phyloP scores from a whole-genome alignment of 2,113 vertebrate genomes.

The Mobula hypostoma region DNA sequence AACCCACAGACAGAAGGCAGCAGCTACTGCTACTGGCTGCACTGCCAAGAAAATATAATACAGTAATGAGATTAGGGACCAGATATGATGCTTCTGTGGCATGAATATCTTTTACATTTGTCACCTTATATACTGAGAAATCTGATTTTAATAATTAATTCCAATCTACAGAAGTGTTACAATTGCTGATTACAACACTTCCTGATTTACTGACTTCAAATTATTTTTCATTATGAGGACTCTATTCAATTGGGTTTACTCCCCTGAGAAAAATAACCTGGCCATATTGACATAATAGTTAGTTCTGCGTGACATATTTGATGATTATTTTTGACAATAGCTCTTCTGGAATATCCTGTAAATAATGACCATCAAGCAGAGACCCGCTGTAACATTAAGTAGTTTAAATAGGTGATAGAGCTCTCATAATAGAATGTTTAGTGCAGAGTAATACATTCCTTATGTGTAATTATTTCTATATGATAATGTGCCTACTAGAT shows the following conservation, averaged over 20 bases:
- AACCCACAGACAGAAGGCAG: not conserved
- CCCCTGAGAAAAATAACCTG: conserved; percentile 19
- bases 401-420: not conserved
- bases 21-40: not conserved
- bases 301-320: conserved; percentile 11
- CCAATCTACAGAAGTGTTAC: not conserved
- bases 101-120: not conserved
- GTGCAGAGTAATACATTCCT: not conserved
- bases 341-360: conserved; percentile 17
- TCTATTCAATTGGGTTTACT: not conserved
- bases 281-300: conserved; percentile 14
- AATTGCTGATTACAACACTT: not conserved
- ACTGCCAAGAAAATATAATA: not conserved
- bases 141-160: conserved; percentile 13
- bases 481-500: not conserved
- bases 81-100: not conserved
- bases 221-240: not conserved
- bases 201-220: not conserved
- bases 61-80: not conserved
- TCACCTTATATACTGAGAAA: not conserved
- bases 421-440: not conserved
- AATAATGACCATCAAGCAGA: not conserved
- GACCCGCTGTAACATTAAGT: not conserved
- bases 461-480: not conserved
- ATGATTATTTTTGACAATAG: not conserved